Evolutionary conservation across 2,888 invertebrate genomes (phyloP).

Genomic region (Melangyna quadrimaculata): DNA sequence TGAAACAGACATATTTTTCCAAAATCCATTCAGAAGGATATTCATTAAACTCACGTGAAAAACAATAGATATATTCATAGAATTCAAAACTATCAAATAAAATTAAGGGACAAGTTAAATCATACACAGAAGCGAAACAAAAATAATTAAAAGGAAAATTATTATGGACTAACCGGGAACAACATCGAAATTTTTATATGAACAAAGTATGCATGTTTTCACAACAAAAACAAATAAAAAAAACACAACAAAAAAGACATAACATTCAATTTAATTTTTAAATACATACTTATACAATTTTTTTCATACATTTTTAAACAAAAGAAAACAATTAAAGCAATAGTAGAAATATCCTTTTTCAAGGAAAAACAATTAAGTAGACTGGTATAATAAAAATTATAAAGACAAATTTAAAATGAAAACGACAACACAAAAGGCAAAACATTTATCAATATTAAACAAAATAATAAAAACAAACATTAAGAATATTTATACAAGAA

Average conservation of each 20-base stretch:
- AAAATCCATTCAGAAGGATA: constrained; percentile 67
- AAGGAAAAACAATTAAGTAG: constrained; percentile 65
- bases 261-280: constrained; percentile 45
- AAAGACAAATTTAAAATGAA: constrained; percentile 45
- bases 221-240: background rate
- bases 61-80: constrained; percentile 51
- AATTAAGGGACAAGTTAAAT: constrained; percentile 26
- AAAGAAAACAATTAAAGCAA: constrained; percentile 63
- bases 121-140: constrained; percentile 16
- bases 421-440: constrained; percentile 33
- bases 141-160: constrained; percentile 37
- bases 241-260: background rate
- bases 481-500: constrained; percentile 41
- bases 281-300: constrained; percentile 75
- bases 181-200: constrained; percentile 71
- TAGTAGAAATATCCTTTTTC: constrained; percentile 59
- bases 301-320: constrained; percentile 72
- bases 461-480: constrained; percentile 14
- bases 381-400: constrained; percentile 55
- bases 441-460: constrained; percentile 51
- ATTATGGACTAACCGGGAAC: constrained; percentile 61
- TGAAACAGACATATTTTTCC: constrained; percentile 2
- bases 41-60: constrained; percentile 72
- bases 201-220: constrained; percentile 41
- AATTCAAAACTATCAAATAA: constrained; percentile 46